These are phyloP conservation scores for Onychomys leucogaster DNA, from an alignment of 2,797 vertebrate species.

Conservation along the genomic window DNA sequence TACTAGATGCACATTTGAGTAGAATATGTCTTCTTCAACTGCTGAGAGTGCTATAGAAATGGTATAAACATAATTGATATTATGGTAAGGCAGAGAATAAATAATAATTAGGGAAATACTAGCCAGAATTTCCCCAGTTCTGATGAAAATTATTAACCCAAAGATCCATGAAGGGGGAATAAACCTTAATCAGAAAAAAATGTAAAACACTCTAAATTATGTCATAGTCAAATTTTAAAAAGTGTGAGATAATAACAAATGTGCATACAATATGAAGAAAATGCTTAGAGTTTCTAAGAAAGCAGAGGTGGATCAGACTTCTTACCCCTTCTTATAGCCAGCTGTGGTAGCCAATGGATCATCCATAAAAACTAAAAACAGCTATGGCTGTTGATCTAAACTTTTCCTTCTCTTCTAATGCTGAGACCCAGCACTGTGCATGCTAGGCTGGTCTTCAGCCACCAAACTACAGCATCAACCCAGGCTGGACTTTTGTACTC, in stretches of 20 bases:
- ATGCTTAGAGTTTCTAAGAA: not conserved
- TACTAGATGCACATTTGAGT: not conserved
- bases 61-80: not conserved
- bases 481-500: slow-evolving; percentile 8
- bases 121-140: not conserved
- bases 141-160: slow-evolving; percentile 34
- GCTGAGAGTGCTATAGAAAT: not conserved
- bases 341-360: not conserved
- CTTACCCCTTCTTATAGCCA: not conserved
- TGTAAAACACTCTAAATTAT: not conserved
- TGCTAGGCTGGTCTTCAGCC: not conserved
- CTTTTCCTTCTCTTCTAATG: not conserved
- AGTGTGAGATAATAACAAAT: not conserved
- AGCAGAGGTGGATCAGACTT: not conserved
- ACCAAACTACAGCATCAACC: not conserved
- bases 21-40: slow-evolving; percentile 4
- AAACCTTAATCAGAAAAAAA: not conserved
- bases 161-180: not conserved
- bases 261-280: not conserved
- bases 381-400: not conserved
- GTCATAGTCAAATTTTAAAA: slow-evolving; percentile 1
- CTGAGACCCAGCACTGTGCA: not conserved
- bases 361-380: not conserved
- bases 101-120: slow-evolving; percentile 19
- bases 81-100: not conserved